A percentile compares a stretch with the other conserved stretches of the same genome.
phyloP scores from a whole-genome alignment of 2,797 vertebrate species.

The Pitangus sulphuratus region DNA sequence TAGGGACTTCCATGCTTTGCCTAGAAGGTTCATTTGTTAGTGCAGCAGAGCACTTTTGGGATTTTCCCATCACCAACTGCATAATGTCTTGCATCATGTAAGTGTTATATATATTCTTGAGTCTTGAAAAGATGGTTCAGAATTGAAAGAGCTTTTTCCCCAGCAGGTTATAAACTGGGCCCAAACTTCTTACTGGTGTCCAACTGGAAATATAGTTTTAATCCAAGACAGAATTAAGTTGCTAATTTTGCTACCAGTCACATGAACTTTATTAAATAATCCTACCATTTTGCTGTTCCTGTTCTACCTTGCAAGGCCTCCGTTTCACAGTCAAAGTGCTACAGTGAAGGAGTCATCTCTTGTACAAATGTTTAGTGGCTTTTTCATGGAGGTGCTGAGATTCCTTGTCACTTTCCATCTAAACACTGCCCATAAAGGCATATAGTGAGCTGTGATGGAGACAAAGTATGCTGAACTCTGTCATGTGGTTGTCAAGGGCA shows the following conservation, averaged over 20 bases:
- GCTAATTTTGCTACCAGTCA: background rate
- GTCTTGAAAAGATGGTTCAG: background rate
- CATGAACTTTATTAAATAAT: background rate
- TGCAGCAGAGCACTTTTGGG: background rate
- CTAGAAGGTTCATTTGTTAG: background rate
- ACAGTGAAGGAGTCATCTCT: background rate
- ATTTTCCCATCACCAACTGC: background rate
- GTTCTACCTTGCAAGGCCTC: background rate
- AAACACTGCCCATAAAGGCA: background rate
- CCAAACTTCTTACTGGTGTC: background rate
- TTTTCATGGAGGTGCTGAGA: background rate
- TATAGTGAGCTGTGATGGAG: background rate
- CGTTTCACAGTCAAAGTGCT: background rate
- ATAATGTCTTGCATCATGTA: fast-evolving
- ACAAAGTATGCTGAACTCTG: background rate
- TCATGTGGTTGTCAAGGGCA: background rate
- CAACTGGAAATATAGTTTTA: background rate
- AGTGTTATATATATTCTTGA: background rate
- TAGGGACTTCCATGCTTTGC: background rate
- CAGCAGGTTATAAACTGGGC: background rate
- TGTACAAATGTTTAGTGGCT: background rate
- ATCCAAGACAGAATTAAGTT: background rate
- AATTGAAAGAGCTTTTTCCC: background rate
- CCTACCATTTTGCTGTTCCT: background rate
- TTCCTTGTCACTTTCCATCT: background rate